Evolutionary conservation across 2,113 vertebrate genomes (phyloP), one percentile per base, ranked within the genome.

Genomic region (Rhinoderma darwinii): DNA sequence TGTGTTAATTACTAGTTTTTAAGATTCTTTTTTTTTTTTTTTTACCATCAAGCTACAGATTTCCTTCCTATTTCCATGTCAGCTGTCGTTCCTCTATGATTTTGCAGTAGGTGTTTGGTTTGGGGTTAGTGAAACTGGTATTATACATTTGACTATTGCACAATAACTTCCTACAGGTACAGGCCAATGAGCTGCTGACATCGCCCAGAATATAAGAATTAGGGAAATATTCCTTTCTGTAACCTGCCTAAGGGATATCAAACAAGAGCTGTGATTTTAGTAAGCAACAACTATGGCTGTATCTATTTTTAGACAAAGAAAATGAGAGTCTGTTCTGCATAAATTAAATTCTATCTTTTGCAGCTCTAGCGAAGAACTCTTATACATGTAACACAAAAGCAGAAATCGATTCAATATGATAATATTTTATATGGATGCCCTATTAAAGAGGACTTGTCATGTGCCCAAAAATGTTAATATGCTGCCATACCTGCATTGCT

Each of bases 241-340:
- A 61, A n/a, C 11, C 37, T n/a, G 54, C 37, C 35, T 61, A 30
- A 25, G 32, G 56, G 22, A 44, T n/a, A 14, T 76, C 25, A 50
- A 50, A 50, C 25, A 15, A 68, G 30, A 66, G 15, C 68, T 41
- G 68, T 41, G 35, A 25, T 37, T 9, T 70, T 17, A 14, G 3
- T 66, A 20, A 20, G 47, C 27, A 54, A 30, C 12, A 47, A 30
- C 59, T 18, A 44, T 1, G 14, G 17, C 37, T 82, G 35, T 27
- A 43, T 81, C 78, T 82, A 82, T 82, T 82, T 82, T 82, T 82
- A 61, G 79, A 1, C 59, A 44, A 63, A 41, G 78, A 39, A 27
- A 59, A 39, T 63, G 44, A 54, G 18, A 78, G 50, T 17, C 56
- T 44, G 15, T 44, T 43, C 56, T 81, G 56, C 25, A 41, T 82